phyloP scores from a whole-genome alignment of 2,113 vertebrate genomes.

The Spilogale gracilis region DNA sequence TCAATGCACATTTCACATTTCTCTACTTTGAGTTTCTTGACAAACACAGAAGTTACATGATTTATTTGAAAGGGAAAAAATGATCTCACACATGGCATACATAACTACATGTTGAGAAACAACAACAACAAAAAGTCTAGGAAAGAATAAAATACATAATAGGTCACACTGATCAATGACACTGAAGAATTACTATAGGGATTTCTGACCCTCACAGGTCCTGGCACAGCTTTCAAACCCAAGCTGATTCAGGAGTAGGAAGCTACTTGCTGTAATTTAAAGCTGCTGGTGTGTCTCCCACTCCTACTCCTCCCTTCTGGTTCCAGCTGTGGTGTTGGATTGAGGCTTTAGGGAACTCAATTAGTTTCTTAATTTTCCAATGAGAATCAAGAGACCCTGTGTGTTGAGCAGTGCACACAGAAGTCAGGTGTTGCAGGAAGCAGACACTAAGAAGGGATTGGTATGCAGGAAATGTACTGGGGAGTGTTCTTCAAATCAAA shows the following conservation, averaged over 20 bases:
- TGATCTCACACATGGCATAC: conserved; percentile 61
- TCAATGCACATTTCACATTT: conserved; percentile 61
- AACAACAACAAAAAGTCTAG: background rate
- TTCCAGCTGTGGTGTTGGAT: background rate
- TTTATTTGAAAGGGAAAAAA: conserved; percentile 73
- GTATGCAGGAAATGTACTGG: background rate
- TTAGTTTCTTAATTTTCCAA: background rate
- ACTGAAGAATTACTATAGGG: background rate
- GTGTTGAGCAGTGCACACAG: background rate
- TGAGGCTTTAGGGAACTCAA: background rate
- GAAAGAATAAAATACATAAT: conserved; percentile 46
- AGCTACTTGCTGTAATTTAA: background rate
- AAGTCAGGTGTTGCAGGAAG: background rate
- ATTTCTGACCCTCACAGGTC: background rate
- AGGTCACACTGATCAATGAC: background rate
- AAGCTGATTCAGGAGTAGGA: background rate
- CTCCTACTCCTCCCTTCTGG: fast-evolving
- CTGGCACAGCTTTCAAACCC: background rate
- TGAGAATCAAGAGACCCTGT: background rate
- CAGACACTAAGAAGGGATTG: background rate
- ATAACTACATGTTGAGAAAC: conserved; percentile 64
- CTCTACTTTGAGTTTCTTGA: conserved; percentile 61
- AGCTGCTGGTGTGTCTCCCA: background rate
- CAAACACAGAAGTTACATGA: conserved; percentile 70
- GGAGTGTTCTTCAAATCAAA: background rate